phyloP scores from a whole-genome alignment of 1,140 invertebrate genomes.

The Nomia melanderi region DNA sequence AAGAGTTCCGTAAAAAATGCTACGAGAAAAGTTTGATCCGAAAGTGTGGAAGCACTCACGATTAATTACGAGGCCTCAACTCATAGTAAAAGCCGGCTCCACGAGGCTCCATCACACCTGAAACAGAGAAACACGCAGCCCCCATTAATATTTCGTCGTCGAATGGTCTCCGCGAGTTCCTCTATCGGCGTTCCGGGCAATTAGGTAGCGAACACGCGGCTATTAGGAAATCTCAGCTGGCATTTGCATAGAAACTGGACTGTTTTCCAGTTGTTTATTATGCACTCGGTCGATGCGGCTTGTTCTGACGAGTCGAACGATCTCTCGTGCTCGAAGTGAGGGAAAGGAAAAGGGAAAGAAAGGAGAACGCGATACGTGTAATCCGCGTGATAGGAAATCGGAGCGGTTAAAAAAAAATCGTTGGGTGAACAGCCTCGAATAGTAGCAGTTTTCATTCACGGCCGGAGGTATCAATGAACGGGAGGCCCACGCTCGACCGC shows the following conservation, averaged over 20 bases:
- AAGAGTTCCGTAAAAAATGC: too few species aligned
- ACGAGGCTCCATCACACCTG: constrained; percentile 76
- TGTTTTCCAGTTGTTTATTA: constrained; percentile 16
- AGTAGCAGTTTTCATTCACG: not conserved
- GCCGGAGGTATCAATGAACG: constrained; percentile 1
- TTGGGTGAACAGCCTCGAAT: not conserved
- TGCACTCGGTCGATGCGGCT: not conserved
- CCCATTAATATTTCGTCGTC: constrained; percentile 44
- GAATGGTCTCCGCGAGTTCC: constrained; percentile 29
- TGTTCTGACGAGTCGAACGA: not conserved
- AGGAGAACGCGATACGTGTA: too few species aligned
- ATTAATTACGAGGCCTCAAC: constrained; percentile 77
- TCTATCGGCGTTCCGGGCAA: constrained; percentile 37
- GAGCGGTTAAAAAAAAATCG: too few species aligned
- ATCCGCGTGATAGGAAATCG: too few species aligned
- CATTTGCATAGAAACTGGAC: constrained; percentile 33
- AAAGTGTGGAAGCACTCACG: constrained; percentile 68
- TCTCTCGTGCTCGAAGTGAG: too few species aligned
- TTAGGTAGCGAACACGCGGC: constrained; percentile 45
- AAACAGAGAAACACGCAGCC: constrained; percentile 62
- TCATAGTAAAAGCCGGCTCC: constrained; percentile 76
- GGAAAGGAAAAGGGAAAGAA: too few species aligned
- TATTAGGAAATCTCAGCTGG: constrained; percentile 25
- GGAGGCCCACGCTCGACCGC: not conserved
- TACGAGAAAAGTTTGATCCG: too few species aligned